Base-by-base conservation (phyloP, 2,113 vertebrate species). In the Nicator chloris region DNA sequence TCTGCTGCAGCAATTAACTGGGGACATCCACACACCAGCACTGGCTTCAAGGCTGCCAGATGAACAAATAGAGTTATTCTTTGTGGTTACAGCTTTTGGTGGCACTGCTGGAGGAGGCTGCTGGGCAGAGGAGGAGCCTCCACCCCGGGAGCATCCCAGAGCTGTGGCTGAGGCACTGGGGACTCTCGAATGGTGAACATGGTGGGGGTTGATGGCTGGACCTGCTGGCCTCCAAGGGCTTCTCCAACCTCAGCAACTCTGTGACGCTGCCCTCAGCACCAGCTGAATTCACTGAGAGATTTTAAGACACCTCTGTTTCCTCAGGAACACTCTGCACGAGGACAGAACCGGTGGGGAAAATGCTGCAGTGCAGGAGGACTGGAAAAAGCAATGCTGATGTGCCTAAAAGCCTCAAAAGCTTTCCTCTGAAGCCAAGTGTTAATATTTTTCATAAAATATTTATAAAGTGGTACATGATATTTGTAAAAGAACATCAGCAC, bases 181-280 rank as follows among this genome's bases (percentile, higher is more conserved):
- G 42, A 18, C 15, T 2, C 5, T 2, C 13, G 0, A 5, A 2
- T 2, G 30, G 28, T 5, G 21, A 31, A 1, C 4, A 0, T 0
- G 9, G n/a, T 11, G 61, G 0, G 45, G 22, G 15, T 1, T 22
- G 31, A 4, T 24, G 37, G 31, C 2, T 45, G 39, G 18, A 5
- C 39, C 49, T 47, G 40, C 6, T 21, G 13, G 4, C 10, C 26
- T 15, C 5, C 31, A 35, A 64, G 26, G 7, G 9, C 59, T 37
- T 57, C 19, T 28, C 42, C 59, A 50, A 0, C 35, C 26, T 13
- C 7, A 7, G 7, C 19, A 40, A 8, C 4, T 10, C 20, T 12
- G 37, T 21, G 44, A 1, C 35, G 54, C 53, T 61, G 39, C 7
- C 47, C 56, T 26, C 42, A 30, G 45, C 40, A 13, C 28, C 13